phyloP scores from a whole-genome alignment of 1,140 invertebrate genomes.

The Drosophila ananassae region DNA sequence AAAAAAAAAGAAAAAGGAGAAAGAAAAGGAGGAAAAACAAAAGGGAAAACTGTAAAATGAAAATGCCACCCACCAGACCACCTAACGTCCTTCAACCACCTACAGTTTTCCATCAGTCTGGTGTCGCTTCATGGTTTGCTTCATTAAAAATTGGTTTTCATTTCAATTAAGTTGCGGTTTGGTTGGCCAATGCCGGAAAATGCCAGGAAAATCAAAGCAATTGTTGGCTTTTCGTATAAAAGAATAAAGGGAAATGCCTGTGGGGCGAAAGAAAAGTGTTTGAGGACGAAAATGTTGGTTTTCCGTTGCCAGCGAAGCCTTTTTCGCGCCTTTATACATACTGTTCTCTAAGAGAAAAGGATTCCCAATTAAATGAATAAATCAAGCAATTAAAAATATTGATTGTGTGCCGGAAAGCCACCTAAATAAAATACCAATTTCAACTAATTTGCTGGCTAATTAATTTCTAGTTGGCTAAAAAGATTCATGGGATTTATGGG shows the following conservation, averaged over 20 bases:
- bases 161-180: slow-evolving; percentile 74
- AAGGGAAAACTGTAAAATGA: slow-evolving; percentile 46
- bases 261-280: slow-evolving; percentile 6
- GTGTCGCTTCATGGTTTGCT: slow-evolving; percentile 56
- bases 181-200: slow-evolving; percentile 44
- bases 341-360: not conserved
- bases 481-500: slow-evolving; percentile 28
- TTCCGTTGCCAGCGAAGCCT: not conserved
- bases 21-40: slow-evolving; percentile 13
- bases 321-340: not conserved
- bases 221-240: slow-evolving; percentile 36
- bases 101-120: slow-evolving; percentile 14
- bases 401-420: not conserved
- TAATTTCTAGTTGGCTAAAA: slow-evolving; percentile 32
- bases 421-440: slow-evolving; percentile 11
- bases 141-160: slow-evolving; percentile 76
- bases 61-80: slow-evolving; percentile 38
- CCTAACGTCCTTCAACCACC: not conserved
- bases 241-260: slow-evolving; percentile 8
- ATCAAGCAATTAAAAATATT: not conserved
- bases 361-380: not conserved
- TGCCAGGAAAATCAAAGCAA: slow-evolving; percentile 56
- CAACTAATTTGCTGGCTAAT: slow-evolving; percentile 32
- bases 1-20: slow-evolving; percentile 13
- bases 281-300: not conserved